Evolutionary conservation across 2,797 vertebrate species (phyloP), one percentile per base, ranked within the genome.

Genomic region (Staurois parvus): DNA sequence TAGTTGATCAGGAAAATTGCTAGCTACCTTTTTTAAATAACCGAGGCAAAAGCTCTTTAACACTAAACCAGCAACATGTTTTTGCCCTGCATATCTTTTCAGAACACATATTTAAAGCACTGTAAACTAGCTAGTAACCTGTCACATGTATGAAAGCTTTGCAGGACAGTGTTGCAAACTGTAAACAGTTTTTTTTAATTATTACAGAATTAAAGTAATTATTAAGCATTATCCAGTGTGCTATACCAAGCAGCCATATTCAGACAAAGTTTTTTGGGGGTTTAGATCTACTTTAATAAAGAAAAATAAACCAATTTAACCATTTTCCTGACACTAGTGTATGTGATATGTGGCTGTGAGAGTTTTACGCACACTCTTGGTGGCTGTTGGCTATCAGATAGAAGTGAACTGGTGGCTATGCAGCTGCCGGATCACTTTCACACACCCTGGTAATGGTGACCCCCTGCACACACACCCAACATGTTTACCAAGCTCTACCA

Each of bases 1-100:
- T 89, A 85, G 89, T 91, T 92, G 93, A 93, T 94, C 92, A 90
- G 87, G 90, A 90, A 94, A 94, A 94, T 94, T 93, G 93, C 93
- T 88, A 90, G 91, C 90, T 91, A 89, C 92, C 89, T 94, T 93
- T n/a, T 66, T 94, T 91, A 92, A 91, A 88, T 91, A 94, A 94
- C 94, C 93, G 92, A 94, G 92, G 90, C 90, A 92, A 93, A 92
- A 85, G 90, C 89, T 91, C 90, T 92, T 90, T 91, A 88, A 88
- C 89, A 72, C 88, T 88, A 91, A 91, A 91, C 93, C 88, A 90
- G 92, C 93, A 93, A 92, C 91, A 92, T 87, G 91, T 90, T 92
- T 87, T 73, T 90, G 91, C 34, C 87, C 62, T 90, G 90, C 28
- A 86, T 89, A 91, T 90, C 90, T 90, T 90, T 92, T 92, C 90